Conservation (phyloP, 2,888 invertebrate species). For the Agrenia bidenticulata region DNA sequence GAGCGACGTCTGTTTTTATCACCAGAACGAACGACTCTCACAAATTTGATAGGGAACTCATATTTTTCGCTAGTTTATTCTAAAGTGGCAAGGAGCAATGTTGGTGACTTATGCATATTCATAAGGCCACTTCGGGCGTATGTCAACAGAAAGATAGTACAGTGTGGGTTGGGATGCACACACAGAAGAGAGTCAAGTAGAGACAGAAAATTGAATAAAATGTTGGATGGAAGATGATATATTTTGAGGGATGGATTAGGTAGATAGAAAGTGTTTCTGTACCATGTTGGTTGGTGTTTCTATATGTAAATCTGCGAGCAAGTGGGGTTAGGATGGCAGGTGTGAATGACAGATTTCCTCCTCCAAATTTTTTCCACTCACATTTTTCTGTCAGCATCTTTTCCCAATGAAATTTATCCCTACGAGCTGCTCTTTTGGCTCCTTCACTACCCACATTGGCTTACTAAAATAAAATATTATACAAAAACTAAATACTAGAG, state of each 20-base stretch:
- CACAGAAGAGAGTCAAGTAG: conserved; percentile 19
- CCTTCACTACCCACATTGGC: no score
- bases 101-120: conserved; percentile 24
- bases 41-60: not conserved
- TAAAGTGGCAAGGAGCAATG: no score
- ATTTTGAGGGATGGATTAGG: conserved; percentile 14
- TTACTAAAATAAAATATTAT: not conserved
- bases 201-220: conserved; percentile 18
- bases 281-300: conserved; percentile 18
- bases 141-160: conserved; percentile 13
- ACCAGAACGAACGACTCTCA: not conserved
- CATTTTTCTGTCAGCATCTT: conserved; percentile 47
- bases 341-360: conserved; percentile 53
- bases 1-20: conserved; percentile 22
- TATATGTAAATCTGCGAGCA: conserved; percentile 20
- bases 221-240: conserved; percentile 13
- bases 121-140: conserved; percentile 17
- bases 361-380: conserved; percentile 47
- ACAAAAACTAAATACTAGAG: no score
- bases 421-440: no score
- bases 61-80: conserved; percentile 12
- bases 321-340: conserved; percentile 44
- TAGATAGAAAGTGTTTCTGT: conserved; percentile 14
- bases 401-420: conserved; percentile 5
- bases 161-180: not conserved